Base-by-base conservation (phyloP, 2,888 invertebrate genomes). In the Caradrina kadenii region DNA sequence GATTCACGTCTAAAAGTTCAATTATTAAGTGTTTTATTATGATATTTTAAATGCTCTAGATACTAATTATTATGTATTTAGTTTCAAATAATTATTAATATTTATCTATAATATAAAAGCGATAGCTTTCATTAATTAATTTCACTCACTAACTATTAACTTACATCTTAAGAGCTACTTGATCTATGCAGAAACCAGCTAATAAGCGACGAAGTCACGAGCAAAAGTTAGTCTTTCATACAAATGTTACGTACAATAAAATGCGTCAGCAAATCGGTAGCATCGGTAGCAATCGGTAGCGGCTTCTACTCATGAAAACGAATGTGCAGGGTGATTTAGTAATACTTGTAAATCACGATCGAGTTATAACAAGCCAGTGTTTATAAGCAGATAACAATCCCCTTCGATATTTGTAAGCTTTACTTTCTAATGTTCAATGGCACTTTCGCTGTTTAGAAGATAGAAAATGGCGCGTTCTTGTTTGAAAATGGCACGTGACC, bases 351-450 rank as follows among this genome's bases (percentile, higher is more conserved):
- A 63, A 59, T 69, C 53, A 73, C 54, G 21, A 13, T 53, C 58
- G 56, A 62, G 26, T 35, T 66, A 69, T 70, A 49, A 49, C 54
- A 55, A 54, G 48, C 53, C 22, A 56, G n/a, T 71, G 54, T 56
- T 56, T 63, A 69, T 65, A 58, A 61, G 39, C 56, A 71, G 64
- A 56, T 69, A 69, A 62, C 54, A 65, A 65, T 70, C 61, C 60
- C 65, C 80, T 75, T 63, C 64, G 53, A 73, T 82, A 75, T 80
- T 71, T 56, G 59, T 62, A 72, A 80, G 85, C 73, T 56, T 88
- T 86, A 76, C 91, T 92, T 92, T 91, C 90, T 91, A 92, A 89
- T 87, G 68, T 81, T 85, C 67, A 84, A 90, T 89, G 87, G 73
- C 82, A 91, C 93, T 92, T 92, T 93, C 93, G 89, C 89, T 88